Conservation (phyloP, 2,113 vertebrate species). For the Capricornis sumatraensis region DNA sequence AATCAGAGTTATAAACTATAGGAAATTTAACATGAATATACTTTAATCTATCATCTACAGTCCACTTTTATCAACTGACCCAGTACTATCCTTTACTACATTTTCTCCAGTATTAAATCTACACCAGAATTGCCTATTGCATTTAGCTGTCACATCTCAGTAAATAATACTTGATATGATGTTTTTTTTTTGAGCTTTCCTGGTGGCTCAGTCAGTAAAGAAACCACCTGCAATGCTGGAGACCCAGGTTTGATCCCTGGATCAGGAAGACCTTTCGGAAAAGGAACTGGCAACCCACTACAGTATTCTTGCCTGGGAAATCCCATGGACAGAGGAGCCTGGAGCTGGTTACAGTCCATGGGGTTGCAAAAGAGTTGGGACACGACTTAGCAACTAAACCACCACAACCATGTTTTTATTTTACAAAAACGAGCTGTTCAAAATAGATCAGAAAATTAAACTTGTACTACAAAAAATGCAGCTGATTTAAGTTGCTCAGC, state of each 20-base stretch:
- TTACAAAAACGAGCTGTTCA: neutral
- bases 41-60: neutral
- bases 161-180: neutral
- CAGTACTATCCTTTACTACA: neutral
- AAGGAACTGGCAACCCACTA: neutral
- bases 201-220: neutral
- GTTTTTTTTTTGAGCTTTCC: neutral
- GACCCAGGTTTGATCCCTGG: neutral
- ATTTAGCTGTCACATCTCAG: neutral
- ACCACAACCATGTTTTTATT: neutral
- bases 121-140: neutral
- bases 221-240: neutral
- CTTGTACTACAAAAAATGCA: neutral
- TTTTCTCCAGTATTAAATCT: neutral
- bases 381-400: neutral
- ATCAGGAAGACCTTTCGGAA: neutral
- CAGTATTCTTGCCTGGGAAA: neutral
- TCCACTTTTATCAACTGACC: neutral
- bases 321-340: neutral
- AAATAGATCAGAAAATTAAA: constrained; percentile 24
- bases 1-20: neutral
- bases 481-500: neutral
- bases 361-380: neutral
- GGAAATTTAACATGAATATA: neutral
- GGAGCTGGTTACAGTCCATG: neutral